A percentile compares a stretch with the other conserved stretches of the same genome.
Evolutionary conservation across 2,113 vertebrate genomes (phyloP).

Genomic region (Podiceps cristatus): DNA sequence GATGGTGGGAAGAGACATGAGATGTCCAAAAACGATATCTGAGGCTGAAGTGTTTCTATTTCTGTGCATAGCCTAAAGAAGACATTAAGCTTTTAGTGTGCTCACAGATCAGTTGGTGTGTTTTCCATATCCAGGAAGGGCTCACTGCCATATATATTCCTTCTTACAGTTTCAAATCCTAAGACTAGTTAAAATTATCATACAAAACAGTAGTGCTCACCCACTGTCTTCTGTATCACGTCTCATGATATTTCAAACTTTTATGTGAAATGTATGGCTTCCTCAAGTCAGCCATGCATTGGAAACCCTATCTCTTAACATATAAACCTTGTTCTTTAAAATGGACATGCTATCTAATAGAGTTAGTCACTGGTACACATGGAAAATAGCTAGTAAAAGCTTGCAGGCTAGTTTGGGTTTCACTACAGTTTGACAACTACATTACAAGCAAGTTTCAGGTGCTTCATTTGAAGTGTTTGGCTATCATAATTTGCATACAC

Average conservation of each 20-base stretch:
- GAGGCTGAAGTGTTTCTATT: not conserved
- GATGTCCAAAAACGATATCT: not conserved
- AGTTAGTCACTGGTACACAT: not conserved
- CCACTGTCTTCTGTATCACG: accelerated
- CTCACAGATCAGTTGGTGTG: not conserved
- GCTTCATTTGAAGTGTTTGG: not conserved
- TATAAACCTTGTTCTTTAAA: not conserved
- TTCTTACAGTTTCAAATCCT: not conserved
- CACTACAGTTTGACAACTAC: not conserved
- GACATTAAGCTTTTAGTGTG: not conserved
- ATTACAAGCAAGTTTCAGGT: not conserved
- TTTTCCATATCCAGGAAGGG: not conserved
- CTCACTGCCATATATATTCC: not conserved
- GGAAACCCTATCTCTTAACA: not conserved
- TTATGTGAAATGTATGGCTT: not conserved
- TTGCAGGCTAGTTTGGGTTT: not conserved
- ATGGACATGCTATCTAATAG: not conserved
- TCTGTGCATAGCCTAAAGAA: not conserved
- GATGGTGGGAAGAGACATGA: not conserved
- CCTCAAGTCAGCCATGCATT: not conserved
- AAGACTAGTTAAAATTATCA: not conserved
- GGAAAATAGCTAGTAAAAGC: not conserved
- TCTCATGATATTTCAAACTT: not conserved
- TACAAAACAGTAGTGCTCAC: not conserved
- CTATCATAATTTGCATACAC: not conserved